These are phyloP conservation scores for Steromphala cineraria DNA, from an alignment of 2,888 invertebrate genomes.

Conservation along the genomic window DNA sequence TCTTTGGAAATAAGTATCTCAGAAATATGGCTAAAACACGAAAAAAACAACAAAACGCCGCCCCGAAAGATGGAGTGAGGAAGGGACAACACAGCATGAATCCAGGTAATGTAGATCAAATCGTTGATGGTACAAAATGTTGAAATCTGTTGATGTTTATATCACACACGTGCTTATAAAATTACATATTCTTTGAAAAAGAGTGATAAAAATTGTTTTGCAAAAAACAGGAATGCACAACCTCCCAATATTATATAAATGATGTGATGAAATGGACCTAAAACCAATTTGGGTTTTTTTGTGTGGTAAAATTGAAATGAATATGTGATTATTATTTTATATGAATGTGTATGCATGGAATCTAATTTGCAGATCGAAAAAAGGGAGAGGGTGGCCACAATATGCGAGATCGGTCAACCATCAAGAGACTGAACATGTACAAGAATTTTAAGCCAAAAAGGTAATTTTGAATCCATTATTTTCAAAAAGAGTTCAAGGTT, in stretches of 20 bases:
- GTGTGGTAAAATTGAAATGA: background rate
- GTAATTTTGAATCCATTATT: slow-evolving; percentile 53
- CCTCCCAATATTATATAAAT: no score
- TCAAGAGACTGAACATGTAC: slow-evolving; percentile 98
- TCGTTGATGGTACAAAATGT: no score
- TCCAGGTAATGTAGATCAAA: slow-evolving; percentile 80
- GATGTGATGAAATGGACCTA: no score
- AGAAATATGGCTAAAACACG: slow-evolving; percentile 1
- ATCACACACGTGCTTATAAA: no score
- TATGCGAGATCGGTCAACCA: slow-evolving; percentile 90
- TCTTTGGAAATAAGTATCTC: background rate
- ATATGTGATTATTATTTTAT: background rate
- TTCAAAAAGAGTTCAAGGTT: background rate
- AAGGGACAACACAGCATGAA: slow-evolving; percentile 94
- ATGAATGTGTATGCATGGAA: slow-evolving; percentile 1
- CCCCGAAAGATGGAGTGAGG: slow-evolving; percentile 81
- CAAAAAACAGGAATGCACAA: no score
- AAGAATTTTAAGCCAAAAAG: slow-evolving; percentile 96
- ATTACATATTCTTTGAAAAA: no score
- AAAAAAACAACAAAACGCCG: background rate
- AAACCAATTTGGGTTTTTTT: no score
- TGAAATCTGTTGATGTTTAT: no score
- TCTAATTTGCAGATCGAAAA: slow-evolving; percentile 76
- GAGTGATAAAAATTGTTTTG: no score
- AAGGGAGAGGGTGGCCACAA: slow-evolving; percentile 82